Base-by-base conservation (phyloP, 2,113 vertebrate genomes). In the Crotalus tigris region DNA sequence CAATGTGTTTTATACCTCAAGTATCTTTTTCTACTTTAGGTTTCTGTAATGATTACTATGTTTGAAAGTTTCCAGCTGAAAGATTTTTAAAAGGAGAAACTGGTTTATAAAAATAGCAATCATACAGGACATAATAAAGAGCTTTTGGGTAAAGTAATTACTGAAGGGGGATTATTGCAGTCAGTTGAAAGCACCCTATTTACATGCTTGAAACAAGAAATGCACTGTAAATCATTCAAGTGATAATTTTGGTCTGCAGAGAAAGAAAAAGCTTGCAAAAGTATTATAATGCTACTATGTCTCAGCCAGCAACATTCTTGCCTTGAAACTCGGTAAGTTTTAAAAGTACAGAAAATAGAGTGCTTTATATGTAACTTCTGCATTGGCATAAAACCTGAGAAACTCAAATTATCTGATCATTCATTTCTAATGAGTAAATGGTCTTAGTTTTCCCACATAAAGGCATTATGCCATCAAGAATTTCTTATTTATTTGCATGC, bases 201-300 rank as follows among this genome's bases (percentile, higher is more conserved):
- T 90, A 90, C 5, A 46, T 51, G 29, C 55, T 90, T 90, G 92
- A 93, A 93, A 90, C 88, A 93, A 86, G 85, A 61, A 90, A 86
- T 86, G 88, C 75, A 93, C 75, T 93, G 92, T 86, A 93, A 93
- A 93, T 61, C 92, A 93, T 86, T 90, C 92, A 90, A 33, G 89
- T 89, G 3, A 21, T 29, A 86, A 44, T 89, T 95, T 91, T 87
- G 92, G 2, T 64, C 1, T 69, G 7, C n/a, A 8, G 6, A 61
- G 58, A 46, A 91, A 92, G 94, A 75, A 58, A 69, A 39, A 11
- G 54, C 92, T 46, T 85, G 4, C 85, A 93, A 93, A 92, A 54
- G 0, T 8, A 88, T 53, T 19, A 89, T 46, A 89, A 21, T 89
- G n/a, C 88, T 49, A 90, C 64, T 57, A 33, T 59, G 92, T 89